Evolutionary conservation across 2,797 vertebrate species (phyloP).

Genomic region (Nannoperca obscura): DNA sequence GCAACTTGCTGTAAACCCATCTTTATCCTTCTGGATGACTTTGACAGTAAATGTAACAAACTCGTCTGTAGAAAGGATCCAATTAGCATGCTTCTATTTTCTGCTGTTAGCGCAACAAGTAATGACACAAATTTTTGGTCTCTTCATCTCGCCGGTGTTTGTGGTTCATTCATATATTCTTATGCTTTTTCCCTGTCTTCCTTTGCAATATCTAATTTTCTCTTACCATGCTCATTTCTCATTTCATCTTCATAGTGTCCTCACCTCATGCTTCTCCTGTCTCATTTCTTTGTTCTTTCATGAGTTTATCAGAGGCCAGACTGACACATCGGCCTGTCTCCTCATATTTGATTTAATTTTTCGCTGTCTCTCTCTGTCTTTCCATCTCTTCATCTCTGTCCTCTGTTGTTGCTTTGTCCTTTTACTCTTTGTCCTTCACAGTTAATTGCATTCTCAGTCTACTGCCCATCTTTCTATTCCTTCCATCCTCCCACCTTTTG

Average conservation of each 20-base stretch:
- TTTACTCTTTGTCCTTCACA: slow-evolving; percentile 51
- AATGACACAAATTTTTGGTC: not conserved
- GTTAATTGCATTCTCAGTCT: slow-evolving; percentile 48
- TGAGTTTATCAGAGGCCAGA: not conserved
- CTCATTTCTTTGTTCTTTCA: not conserved
- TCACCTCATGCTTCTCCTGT: not conserved
- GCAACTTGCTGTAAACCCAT: not conserved
- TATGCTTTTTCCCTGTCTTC: not conserved
- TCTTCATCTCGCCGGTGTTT: slow-evolving; percentile 7
- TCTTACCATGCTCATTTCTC: not conserved
- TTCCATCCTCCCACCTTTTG: slow-evolving; percentile 8
- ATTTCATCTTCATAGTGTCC: slow-evolving; percentile 23
- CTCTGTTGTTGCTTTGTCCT: slow-evolving; percentile 36
- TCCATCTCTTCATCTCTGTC: slow-evolving; percentile 21
- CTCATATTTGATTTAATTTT: slow-evolving; percentile 34
- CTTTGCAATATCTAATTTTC: not conserved
- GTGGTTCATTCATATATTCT: slow-evolving; percentile 6
- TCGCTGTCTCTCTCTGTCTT: slow-evolving; percentile 12
- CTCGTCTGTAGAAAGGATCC: not conserved
- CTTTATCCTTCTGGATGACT: slow-evolving; percentile 16
- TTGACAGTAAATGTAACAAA: slow-evolving; percentile 28
- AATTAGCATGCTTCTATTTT: slow-evolving; percentile 38
- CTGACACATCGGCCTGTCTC: slow-evolving; percentile 3
- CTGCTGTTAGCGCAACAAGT: slow-evolving; percentile 7
- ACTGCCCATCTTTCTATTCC: slow-evolving; percentile 7